phyloP scores from a whole-genome alignment of 2,888 invertebrate genomes.

The Drosophila recens region DNA sequence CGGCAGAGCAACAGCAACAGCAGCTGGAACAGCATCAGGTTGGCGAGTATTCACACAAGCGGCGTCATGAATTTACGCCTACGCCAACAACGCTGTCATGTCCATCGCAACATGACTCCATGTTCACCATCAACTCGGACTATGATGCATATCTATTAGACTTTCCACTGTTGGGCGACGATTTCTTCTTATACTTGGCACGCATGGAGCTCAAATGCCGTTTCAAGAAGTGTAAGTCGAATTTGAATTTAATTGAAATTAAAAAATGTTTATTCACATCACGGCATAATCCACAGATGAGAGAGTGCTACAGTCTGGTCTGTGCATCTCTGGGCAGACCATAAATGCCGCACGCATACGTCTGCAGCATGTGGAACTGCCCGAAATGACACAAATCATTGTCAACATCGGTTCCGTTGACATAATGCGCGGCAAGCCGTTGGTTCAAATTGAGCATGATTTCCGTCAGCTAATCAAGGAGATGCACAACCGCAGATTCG shows the following conservation, averaged over 20 bases:
- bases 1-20: conserved; percentile 21
- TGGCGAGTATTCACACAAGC: conserved; percentile 41
- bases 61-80: conserved; percentile 49
- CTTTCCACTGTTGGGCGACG: conserved; percentile 84
- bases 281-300: conserved; percentile 57
- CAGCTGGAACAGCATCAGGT: conserved; percentile 13
- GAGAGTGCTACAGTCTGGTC: conserved; percentile 82
- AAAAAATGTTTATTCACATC: neutral
- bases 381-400: conserved; percentile 76
- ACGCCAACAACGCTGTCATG: conserved; percentile 64
- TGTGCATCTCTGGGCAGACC: conserved; percentile 84
- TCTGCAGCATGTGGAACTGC: conserved; percentile 54
- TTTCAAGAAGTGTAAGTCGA: conserved; percentile 78
- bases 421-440: conserved; percentile 82
- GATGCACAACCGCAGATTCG: conserved; percentile 75
- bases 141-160: conserved; percentile 82
- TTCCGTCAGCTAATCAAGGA: conserved; percentile 81
- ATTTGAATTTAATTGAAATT: neutral
- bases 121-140: conserved; percentile 72
- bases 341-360: conserved; percentile 80
- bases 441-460: conserved; percentile 84
- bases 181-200: conserved; percentile 84
- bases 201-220: conserved; percentile 84
- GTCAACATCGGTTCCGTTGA: conserved; percentile 85
- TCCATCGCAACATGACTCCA: conserved; percentile 73